These are phyloP conservation scores for Sebastes iracundus DNA, from an alignment of 2,797 vertebrate genomes.

Conservation along the genomic window DNA sequence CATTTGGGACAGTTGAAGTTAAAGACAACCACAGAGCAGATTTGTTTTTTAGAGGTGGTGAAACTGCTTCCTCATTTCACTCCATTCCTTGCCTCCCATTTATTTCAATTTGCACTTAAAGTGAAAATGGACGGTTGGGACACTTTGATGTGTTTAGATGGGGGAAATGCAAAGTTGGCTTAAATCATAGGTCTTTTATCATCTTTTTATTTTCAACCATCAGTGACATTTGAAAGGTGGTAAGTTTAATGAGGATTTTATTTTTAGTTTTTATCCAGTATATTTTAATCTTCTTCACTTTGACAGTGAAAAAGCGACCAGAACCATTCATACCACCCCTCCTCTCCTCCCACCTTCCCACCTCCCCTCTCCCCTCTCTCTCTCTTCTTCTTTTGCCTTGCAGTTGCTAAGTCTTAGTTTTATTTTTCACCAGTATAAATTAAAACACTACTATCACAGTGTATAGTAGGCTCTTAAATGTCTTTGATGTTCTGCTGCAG, in stretches of 20 bases:
- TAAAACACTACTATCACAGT: constrained; percentile 72
- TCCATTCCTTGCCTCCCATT: constrained; percentile 55
- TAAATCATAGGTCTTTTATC: constrained; percentile 46
- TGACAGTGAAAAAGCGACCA: constrained; percentile 40
- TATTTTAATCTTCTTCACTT: constrained; percentile 40
- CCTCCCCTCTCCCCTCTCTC: not conserved
- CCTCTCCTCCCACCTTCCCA: not conserved
- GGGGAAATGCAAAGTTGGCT: constrained; percentile 57
- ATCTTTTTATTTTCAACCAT: not conserved
- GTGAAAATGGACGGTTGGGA: constrained; percentile 41
- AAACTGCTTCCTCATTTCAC: constrained; percentile 45
- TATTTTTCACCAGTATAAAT: constrained; percentile 57
- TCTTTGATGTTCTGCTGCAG: constrained; percentile 79
- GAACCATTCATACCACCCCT: constrained; percentile 33
- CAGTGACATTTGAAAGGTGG: constrained; percentile 32
- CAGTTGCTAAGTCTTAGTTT: constrained; percentile 67
- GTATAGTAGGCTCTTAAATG: constrained; percentile 76
- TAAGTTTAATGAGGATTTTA: constrained; percentile 14
- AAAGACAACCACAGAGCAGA: not conserved
- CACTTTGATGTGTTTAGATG: constrained; percentile 15
- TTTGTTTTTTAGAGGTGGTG: constrained; percentile 22
- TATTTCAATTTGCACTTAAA: constrained; percentile 72
- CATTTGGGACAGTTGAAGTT: not conserved
- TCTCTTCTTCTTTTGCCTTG: constrained; percentile 60
- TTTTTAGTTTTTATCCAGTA: not conserved